Base-by-base conservation (phyloP, 2,888 invertebrate species). In the Epistrophella euchroma region DNA sequence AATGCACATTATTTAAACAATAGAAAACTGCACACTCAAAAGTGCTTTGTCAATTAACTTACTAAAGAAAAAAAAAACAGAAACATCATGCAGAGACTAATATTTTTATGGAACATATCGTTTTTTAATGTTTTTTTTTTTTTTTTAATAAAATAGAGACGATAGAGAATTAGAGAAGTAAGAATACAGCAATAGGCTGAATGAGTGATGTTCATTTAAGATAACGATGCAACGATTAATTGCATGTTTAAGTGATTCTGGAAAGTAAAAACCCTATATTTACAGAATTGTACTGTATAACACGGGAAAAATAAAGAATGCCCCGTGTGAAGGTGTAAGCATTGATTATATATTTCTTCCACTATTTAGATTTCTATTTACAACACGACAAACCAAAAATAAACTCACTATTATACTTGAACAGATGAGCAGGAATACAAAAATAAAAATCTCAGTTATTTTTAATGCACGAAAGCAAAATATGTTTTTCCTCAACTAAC, bases 21-120 rank as follows among this genome's bases (percentile, higher is more conserved):
- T 22, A 75, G 13, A 37, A 74, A 66, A 43, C 43, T 66, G 84
- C 79, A 71, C 84, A 66, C 17, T 66, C 7, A 4, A 71, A 64
- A 50, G 80, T 79, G 75, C 80, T 79, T 83, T 50, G 84, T 84
- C 84, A 84, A 84, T 84, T 84, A 84, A 60, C 15, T 43, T 43
- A 43, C 55, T 25, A 76, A 37, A 28, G 25, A 52, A 15, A 4
- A 52, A 4, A 52, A 76, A 66, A 43, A 4, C 25, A 68, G n/a
- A 28, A 28, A 43, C 4, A 62, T 68, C 62, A 64, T 60, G 15
- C 68, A 78, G 68, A 52, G 25, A 66, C 45, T 64, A 68, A 58
- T 37, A 55, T 55, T 55, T 62, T 45, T 28, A 75, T 66, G 64
- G 55, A 75, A 84, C 79, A 84, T 84, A 84, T 84, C 84, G 66